Percentiles rank a stretch among this genome's conserved stretches.
phyloP scores from a whole-genome alignment of 2,113 vertebrate species.

The Solenodon paradoxus region DNA sequence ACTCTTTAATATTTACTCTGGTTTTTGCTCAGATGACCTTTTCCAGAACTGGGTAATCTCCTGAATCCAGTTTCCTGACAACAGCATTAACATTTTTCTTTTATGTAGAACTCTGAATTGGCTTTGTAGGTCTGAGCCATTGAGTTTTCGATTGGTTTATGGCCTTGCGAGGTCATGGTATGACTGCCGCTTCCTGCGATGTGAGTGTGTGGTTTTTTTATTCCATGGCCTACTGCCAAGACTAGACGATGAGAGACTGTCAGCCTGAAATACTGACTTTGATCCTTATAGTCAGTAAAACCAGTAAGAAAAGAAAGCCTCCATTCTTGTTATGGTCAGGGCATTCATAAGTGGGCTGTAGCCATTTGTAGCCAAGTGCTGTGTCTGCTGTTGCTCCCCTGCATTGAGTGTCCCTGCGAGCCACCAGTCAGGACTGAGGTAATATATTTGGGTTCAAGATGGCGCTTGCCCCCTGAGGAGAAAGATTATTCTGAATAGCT shows the following conservation, averaged over 20 bases:
- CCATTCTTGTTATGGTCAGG: background rate
- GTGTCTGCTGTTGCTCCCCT: background rate
- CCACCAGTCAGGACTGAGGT: background rate
- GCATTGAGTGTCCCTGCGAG: background rate
- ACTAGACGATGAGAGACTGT: background rate
- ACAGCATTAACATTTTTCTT: slow-evolving; percentile 39
- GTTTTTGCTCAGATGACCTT: background rate
- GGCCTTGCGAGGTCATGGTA: slow-evolving; percentile 14
- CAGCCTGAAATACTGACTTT: background rate
- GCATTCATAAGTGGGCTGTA: background rate
- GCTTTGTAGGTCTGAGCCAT: slow-evolving; percentile 41
- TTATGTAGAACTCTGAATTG: slow-evolving; percentile 1
- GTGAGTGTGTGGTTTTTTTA: background rate
- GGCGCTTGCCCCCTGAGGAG: background rate
- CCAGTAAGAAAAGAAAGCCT: background rate
- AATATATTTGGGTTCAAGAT: background rate
- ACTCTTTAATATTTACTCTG: background rate
- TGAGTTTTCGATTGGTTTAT: slow-evolving; percentile 44
- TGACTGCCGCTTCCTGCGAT: background rate
- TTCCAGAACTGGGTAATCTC: background rate
- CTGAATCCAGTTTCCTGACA: slow-evolving; percentile 37
- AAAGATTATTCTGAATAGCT: slow-evolving; percentile 24
- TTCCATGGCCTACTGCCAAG: background rate
- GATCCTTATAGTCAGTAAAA: slow-evolving; percentile 13
- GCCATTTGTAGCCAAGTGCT: background rate